Evolutionary conservation across 2,797 vertebrate species (phyloP), one percentile per base, ranked within the genome.

Genomic region (Etheostoma perlongum): DNA sequence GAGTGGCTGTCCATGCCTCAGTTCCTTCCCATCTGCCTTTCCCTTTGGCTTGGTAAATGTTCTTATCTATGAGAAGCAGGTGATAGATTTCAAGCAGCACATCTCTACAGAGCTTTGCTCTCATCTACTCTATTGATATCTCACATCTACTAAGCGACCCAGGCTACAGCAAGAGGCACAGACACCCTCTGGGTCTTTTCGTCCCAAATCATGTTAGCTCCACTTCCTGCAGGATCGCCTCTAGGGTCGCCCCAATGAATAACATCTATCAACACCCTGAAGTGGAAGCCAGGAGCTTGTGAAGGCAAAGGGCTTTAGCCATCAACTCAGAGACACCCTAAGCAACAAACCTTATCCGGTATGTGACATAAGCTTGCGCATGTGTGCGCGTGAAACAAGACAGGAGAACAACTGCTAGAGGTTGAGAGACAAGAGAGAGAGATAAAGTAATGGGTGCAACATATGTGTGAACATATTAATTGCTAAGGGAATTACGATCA

Each of bases 221-320:
- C 81, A 89, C 89, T 91, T 93, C 90, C 92, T 92, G 85, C 82
- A 90, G 91, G 76, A 90, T 89, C 3, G 83, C 93, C 89, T 88
- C 74, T 72, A 78, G 92, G 91, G 85, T 76, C 33, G 72, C 88
- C 81, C 79, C 82, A 68, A 93, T 94, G 92, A 94, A 93, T 90
- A 94, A 92, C 91, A 94, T 95, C 93, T 93, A 94, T 95, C 93
- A 95, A 90, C 88, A 92, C 88, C 92, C 89, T 88, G 87, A 90
- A 94, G 92, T 87, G 87, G 85, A 90, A 83, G 83, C 89, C 88
- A 76, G 76, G 67, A 88, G 90, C 87, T 85, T 82, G 79, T 79
- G 85, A 82, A 90, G 85, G 81, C 76, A 82, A 78, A 89, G 72
- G 87, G 79, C 81, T 87, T 87, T 61, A 86, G 82, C 86, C 90